Evolutionary conservation across 2,113 vertebrate genomes (phyloP).

Genomic region (Dascyllus trimaculatus): DNA sequence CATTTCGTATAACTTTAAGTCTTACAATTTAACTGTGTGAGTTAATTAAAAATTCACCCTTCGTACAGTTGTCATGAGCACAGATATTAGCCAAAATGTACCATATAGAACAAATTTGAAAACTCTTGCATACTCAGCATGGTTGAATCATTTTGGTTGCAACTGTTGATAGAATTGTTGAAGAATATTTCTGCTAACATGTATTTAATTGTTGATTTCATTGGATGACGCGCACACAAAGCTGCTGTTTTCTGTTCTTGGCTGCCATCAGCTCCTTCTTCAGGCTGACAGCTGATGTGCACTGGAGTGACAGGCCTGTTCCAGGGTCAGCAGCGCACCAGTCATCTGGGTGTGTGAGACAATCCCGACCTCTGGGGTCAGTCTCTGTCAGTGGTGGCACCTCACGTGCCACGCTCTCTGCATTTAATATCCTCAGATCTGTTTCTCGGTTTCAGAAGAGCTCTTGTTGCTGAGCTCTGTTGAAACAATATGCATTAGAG

Average conservation of each 20-base stretch:
- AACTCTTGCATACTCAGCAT: no score
- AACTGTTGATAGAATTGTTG: no score
- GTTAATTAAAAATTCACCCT: no score
- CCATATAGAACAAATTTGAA: no score
- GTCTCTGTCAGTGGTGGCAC: slow-evolving; percentile 12
- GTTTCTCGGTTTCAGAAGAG: not conserved
- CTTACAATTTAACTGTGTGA: no score
- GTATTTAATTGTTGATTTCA: no score
- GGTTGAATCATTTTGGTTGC: no score
- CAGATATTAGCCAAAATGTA: no score
- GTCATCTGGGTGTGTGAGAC: slow-evolving; percentile 31
- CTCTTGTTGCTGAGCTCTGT: not conserved
- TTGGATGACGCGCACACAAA: not conserved
- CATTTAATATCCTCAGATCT: slow-evolving; percentile 22
- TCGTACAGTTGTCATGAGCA: no score
- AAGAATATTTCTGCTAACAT: no score
- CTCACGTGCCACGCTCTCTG: not conserved
- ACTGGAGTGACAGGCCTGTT: slow-evolving; percentile 38
- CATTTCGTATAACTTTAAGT: no score
- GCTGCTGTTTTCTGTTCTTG: slow-evolving; percentile 1
- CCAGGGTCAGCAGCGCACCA: slow-evolving; percentile 40
- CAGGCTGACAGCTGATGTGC: slow-evolving; percentile 44
- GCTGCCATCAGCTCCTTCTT: not conserved
- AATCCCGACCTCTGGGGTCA: slow-evolving; percentile 19
- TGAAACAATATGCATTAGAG: slow-evolving; percentile 3